These are phyloP conservation scores for Elaphurus davidianus DNA, from an alignment of 2,113 vertebrate genomes.

Conservation along the genomic window DNA sequence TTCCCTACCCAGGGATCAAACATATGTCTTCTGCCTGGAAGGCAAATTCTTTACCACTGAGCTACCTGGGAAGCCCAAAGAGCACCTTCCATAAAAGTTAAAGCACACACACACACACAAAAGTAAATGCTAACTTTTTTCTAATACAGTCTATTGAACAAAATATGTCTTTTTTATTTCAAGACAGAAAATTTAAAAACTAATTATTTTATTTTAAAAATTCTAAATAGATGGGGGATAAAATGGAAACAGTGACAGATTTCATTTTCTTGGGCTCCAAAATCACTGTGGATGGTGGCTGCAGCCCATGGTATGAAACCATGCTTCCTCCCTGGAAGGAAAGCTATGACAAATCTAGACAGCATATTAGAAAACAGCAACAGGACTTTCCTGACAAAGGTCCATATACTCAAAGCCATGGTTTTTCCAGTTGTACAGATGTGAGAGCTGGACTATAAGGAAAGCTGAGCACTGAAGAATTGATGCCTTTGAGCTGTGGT, in stretches of 20 bases:
- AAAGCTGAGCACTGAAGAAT: neutral
- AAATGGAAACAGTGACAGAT: neutral
- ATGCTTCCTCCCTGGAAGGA: neutral
- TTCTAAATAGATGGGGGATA: rapidly evolving
- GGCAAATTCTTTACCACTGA: neutral
- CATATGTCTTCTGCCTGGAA: neutral
- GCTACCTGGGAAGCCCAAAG: neutral
- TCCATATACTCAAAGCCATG: neutral
- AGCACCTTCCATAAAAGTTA: neutral
- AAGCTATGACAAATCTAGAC: neutral
- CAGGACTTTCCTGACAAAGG: neutral
- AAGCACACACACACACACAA: neutral
- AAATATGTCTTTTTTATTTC: neutral
- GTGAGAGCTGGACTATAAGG: neutral
- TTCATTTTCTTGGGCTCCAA: neutral
- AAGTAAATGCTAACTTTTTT: neutral
- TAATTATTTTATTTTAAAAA: neutral
- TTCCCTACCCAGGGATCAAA: neutral
- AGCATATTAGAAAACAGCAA: neutral
- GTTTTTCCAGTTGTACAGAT: neutral
- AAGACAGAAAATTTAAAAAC: neutral
- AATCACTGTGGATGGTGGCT: neutral
- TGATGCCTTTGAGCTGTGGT: neutral
- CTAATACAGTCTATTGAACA: neutral
- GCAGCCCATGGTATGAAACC: neutral